Conservation (phyloP, 2,888 invertebrate species). For the Orchestes rusci region DNA sequence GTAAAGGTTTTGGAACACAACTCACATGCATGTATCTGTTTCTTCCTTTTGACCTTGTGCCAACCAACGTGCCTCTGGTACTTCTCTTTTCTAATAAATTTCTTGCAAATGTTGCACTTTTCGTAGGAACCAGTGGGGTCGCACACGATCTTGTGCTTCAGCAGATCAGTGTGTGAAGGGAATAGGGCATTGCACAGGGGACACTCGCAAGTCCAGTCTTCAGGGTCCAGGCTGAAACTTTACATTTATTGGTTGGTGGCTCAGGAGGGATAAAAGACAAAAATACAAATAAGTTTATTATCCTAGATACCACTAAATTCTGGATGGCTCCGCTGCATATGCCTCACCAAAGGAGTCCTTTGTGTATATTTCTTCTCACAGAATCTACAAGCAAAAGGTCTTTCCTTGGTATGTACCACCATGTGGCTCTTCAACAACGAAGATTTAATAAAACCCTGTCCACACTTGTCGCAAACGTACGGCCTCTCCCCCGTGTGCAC, state of each 20-base stretch:
- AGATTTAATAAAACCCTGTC: conserved; percentile 39
- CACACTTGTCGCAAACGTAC: conserved; percentile 37
- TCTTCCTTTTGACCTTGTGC: conserved; percentile 26
- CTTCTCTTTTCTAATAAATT: conserved; percentile 18
- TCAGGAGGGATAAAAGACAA: too few relatives aligned
- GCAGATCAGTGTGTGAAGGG: conserved; percentile 12
- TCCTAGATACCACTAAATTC: too few relatives aligned
- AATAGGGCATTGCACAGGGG: conserved; percentile 12
- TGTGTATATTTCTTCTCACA: conserved; percentile 33
- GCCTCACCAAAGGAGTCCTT: conserved; percentile 14
- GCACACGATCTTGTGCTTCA: conserved; percentile 18
- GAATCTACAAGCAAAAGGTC: conserved; percentile 30
- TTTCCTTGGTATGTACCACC: conserved; percentile 26
- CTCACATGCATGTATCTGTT: conserved; percentile 10
- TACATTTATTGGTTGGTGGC: too few relatives aligned
- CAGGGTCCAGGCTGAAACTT: conserved; percentile 6
- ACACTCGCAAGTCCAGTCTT: conserved; percentile 10
- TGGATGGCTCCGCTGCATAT: conserved; percentile 26
- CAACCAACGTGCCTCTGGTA: conserved; percentile 17
- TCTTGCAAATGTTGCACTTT: conserved; percentile 13
- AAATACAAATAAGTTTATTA: too few relatives aligned
- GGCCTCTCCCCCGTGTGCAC: conserved; percentile 33
- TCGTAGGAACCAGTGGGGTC: conserved; percentile 13
- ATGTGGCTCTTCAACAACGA: conserved; percentile 18
- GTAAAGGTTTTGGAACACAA: conserved; percentile 31